phyloP scores from a whole-genome alignment of 2,797 vertebrate genomes.

The Sternotherus odoratus region DNA sequence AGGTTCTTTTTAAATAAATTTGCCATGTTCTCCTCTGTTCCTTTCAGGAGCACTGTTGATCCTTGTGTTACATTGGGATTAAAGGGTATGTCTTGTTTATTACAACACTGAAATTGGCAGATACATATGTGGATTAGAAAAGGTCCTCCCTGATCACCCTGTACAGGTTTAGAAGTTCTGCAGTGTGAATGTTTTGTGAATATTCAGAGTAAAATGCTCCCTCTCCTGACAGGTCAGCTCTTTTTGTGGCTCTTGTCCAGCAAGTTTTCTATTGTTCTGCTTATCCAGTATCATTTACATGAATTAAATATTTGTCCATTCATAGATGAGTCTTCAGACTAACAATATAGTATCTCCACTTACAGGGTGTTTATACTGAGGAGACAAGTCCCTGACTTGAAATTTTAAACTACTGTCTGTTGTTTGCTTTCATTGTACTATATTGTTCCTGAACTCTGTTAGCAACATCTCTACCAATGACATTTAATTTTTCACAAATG shows the following conservation, averaged over 20 bases:
- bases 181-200: not conserved
- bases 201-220: not conserved
- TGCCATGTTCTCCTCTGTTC: no score
- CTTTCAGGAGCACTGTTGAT: not conserved
- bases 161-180: not conserved
- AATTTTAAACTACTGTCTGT: not conserved
- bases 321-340: not conserved
- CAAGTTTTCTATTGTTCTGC: not conserved
- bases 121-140: not conserved
- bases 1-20: no score
- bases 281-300: not conserved
- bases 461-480: no score
- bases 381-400: fast-evolving
- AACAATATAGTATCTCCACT: fast-evolving
- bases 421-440: not conserved
- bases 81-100: not conserved
- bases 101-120: not conserved
- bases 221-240: not conserved
- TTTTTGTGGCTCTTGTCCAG: not conserved
- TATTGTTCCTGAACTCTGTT: not conserved
- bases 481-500: not conserved
- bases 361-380: not conserved
- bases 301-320: not conserved
- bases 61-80: not conserved
- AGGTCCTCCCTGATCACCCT: not conserved